Evolutionary conservation across 1,140 invertebrate species (phyloP), one percentile per base, ranked within the genome.

Genomic region (Armadillidium nasatum): DNA sequence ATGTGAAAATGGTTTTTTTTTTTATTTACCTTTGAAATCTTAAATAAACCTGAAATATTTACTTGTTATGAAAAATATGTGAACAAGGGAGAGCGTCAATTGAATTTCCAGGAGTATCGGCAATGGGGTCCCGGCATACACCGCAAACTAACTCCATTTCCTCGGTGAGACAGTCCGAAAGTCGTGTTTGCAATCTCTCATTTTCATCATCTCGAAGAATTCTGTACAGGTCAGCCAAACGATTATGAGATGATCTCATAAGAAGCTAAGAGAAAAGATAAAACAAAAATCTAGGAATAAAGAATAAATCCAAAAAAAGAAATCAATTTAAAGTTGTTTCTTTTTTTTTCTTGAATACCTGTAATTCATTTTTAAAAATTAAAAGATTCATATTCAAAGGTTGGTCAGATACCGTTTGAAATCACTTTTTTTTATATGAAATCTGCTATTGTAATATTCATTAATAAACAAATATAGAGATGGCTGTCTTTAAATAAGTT

Each of bases 1-100:
- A 33, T 33, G 1, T 33, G 6, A 6, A 33, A 33, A 6, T 6
- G 6, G 1, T 33, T 33, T 33, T 33, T 33, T 33, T 33, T 33
- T 33, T 33, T 33, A 33, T 3, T 33, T 3, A 33, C 6, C 33
- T 33, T 6, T 33, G 33, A 33, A 33, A 33, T 33, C 6, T 3
- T 33, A 33, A 33, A 33, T 3, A 33, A 33, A 33, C 33, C 33
- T 33, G 50, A 19, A 60, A n/a, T 43, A 76, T 81, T 60, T 76
- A 93, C 92, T 91, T 91, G 43, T 92, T 90, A 83, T 94, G 92
- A 45, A 94, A 87, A 81, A 94, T 93, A 83, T 94, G 93, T 0
- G 91, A 90, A 85, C 93, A 94, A 6, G 92, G 92, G 75, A 94
- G 84, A 15, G 92, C 91, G 80, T 93, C 93, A 10, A 94, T 85